Conservation (phyloP, 2,113 vertebrate genomes). For the Vulpes ferrilata region DNA sequence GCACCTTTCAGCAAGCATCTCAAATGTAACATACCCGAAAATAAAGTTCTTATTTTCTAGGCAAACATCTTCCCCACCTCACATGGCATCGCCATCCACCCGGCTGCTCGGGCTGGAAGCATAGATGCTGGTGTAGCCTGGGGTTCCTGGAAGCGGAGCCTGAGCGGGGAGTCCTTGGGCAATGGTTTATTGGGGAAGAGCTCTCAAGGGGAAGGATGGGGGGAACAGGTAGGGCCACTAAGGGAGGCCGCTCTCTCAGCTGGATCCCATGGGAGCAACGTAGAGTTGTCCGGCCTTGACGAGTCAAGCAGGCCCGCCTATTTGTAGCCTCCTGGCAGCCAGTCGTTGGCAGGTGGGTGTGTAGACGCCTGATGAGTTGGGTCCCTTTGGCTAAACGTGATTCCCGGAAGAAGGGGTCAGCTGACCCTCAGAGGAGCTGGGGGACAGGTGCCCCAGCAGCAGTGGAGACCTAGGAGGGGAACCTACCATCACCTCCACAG, state of each 20-base stretch:
- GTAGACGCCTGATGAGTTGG: background rate
- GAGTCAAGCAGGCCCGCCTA: background rate
- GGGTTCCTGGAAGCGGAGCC: background rate
- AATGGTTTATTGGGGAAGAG: background rate
- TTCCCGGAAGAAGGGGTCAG: background rate
- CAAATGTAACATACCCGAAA: background rate
- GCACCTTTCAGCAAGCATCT: background rate
- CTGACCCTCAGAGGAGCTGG: background rate
- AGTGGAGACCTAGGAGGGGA: background rate
- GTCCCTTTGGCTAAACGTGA: background rate
- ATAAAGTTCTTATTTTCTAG: background rate
- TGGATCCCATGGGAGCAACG: background rate
- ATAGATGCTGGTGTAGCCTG: background rate
- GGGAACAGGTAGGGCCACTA: background rate
- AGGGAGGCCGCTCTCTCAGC: background rate
- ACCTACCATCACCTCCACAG: accelerated
- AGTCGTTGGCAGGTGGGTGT: background rate
- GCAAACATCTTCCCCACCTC: background rate
- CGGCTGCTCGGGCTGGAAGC: too few species aligned
- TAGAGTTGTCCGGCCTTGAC: background rate
- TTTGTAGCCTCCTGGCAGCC: too few species aligned
- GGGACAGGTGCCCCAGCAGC: background rate
- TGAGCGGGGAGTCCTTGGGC: background rate
- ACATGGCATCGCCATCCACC: background rate
- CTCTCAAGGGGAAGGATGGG: background rate